Evolutionary conservation across 37 sponge, comb jelly and placozoan genomes (phyloP), one percentile per base, ranked within the genome.

Genomic region (Geodia barretti): DNA sequence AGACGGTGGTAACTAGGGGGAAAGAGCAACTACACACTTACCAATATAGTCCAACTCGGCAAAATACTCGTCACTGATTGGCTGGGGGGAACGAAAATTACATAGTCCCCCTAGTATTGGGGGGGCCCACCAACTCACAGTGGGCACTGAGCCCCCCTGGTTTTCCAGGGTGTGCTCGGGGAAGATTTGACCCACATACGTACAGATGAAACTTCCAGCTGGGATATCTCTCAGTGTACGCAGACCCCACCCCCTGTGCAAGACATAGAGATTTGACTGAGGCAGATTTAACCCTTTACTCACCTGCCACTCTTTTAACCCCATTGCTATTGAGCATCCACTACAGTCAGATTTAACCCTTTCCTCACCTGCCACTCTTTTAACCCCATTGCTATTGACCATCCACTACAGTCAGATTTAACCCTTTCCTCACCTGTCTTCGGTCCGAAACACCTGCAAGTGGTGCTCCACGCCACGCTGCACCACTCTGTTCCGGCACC

Each of bases 41-140:
- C 95, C 97, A 60, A 97, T 86, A 73, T 95, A 94, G 63, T 97
- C 98, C 75, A 97, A 47, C 23, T 97, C 98, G 0, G 95, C 98
- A 62, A 92, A 71, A 41, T 95, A 97, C n/a, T 92, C 86, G 64
- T 97, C 98, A 33, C 93, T 47, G 14, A 47, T 47, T 17, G 54
- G 54, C 54, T 47, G 54, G 14, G 14, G 54, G 54, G 54, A 29
- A 3, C 3, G 64, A 24, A 25, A 11, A 26, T 8, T 40, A 3
- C 64, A 30, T 23, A n/a, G 23, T 4, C 32, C 60, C 30, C 25
- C 36, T 64, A 81, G 82, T 41, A 29, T 21, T 14, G 41, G 21
- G 7, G 59, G 59, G 60, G 39, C 58, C 25, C 33, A 54, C 37
- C 61, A 39, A 65, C 76, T 39, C 85, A 84, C 66, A 47, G 54